phyloP scores from a whole-genome alignment of 1,140 invertebrate species.

The Steinernema khuongi region DNA sequence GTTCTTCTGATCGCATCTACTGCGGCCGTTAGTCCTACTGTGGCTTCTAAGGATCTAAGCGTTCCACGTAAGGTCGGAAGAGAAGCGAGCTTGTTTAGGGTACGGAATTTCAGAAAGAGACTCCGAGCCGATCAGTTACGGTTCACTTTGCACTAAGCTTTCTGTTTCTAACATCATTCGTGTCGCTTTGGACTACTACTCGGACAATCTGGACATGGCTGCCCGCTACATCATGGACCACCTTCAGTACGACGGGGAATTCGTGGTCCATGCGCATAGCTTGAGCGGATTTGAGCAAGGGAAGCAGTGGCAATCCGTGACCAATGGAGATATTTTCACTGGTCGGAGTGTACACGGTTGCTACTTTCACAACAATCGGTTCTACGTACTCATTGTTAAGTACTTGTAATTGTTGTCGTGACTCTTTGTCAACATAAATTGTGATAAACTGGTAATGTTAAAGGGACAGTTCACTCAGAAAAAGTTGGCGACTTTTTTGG shows the following conservation, averaged over 20 bases:
- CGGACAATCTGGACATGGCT: background rate
- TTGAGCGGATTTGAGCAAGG: background rate
- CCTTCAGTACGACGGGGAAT: background rate
- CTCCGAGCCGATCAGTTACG: background rate
- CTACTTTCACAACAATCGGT: background rate
- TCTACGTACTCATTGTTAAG: background rate
- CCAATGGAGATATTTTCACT: background rate
- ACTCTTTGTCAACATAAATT: background rate
- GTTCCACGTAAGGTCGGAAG: too few species aligned
- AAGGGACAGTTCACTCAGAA: too few species aligned
- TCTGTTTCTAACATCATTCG: background rate
- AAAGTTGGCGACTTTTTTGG: too few species aligned
- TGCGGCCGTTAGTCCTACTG: too few species aligned
- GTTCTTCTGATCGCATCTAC: too few species aligned
- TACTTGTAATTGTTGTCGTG: background rate
- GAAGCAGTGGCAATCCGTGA: background rate
- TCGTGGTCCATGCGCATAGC: background rate
- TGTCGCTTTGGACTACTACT: background rate
- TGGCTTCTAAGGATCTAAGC: too few species aligned
- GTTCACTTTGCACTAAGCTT: background rate
- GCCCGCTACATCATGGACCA: background rate
- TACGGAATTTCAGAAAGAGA: too few species aligned
- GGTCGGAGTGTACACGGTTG: background rate
- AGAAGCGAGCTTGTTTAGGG: too few species aligned
- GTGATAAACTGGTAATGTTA: too few species aligned